Conservation (phyloP, 2,888 invertebrate species). For the Drosophila longiperda region DNA sequence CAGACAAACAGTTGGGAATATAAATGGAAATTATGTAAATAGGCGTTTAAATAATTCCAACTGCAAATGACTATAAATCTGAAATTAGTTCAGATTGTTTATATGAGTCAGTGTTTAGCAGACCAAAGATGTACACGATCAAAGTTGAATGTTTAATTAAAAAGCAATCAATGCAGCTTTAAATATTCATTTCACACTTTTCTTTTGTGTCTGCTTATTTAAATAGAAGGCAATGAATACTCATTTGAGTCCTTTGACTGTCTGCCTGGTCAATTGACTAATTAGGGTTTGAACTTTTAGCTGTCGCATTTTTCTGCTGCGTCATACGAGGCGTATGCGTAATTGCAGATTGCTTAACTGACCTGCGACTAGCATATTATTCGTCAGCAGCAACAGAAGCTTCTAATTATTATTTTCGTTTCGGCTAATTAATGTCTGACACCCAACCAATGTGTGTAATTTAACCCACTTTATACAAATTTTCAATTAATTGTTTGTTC, state of each 20-base stretch:
- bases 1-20: conserved; percentile 18
- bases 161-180: conserved; percentile 11
- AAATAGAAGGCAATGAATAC: conserved; percentile 10
- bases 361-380: conserved; percentile 14
- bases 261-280: conserved; percentile 20
- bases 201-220: conserved; percentile 28
- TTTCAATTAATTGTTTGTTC: background rate
- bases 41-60: conserved; percentile 15
- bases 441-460: background rate
- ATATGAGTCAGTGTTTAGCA: background rate
- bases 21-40: conserved; percentile 55
- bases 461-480: background rate
- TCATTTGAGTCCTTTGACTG: background rate
- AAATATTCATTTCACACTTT: conserved; percentile 19
- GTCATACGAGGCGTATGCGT: conserved; percentile 52
- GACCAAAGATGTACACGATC: background rate
- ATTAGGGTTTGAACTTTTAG: conserved; percentile 42
- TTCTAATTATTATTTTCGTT: conserved; percentile 9
- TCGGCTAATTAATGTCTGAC: conserved; percentile 6
- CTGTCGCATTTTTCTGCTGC: background rate
- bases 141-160: conserved; percentile 15
- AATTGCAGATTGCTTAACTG: conserved; percentile 15
- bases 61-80: conserved; percentile 35
- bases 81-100: conserved; percentile 22
- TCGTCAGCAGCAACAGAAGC: background rate